Conservation (phyloP, 2,797 vertebrate genomes). For the Tarsius wallacei region DNA sequence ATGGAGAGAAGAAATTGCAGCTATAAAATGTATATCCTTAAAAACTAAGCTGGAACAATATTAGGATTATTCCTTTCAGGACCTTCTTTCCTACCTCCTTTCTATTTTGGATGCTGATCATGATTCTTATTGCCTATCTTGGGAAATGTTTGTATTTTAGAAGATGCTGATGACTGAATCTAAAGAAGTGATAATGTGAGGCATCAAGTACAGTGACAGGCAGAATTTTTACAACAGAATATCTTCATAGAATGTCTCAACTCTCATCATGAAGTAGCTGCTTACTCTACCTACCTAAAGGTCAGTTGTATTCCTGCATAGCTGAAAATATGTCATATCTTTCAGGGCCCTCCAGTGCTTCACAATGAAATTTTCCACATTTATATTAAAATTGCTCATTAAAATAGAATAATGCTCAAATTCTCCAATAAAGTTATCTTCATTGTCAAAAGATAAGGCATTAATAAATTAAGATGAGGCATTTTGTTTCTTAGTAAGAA, state of each 20-base stretch:
- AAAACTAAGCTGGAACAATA: neutral
- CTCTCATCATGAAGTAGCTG: neutral
- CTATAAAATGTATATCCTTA: neutral
- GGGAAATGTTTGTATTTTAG: conserved; percentile 1
- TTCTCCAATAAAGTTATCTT: neutral
- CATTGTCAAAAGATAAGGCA: neutral
- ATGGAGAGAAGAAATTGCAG: neutral
- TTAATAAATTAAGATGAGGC: neutral
- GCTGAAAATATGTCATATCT: neutral
- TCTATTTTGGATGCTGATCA: neutral
- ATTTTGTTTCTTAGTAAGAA: neutral
- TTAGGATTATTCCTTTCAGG: neutral
- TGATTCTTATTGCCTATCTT: neutral
- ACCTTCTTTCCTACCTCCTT: neutral
- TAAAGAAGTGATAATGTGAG: neutral
- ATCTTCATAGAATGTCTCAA: neutral
- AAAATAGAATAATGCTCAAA: neutral
- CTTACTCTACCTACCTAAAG: neutral
- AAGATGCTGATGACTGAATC: neutral
- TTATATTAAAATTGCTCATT: conserved; percentile 3
- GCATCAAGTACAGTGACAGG: neutral
- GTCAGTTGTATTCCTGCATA: neutral
- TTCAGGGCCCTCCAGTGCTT: neutral
- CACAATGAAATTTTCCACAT: neutral
- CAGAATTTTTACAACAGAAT: neutral